phyloP scores from a whole-genome alignment of 1,140 invertebrate genomes.

The Gyrodactylus salaris region DNA sequence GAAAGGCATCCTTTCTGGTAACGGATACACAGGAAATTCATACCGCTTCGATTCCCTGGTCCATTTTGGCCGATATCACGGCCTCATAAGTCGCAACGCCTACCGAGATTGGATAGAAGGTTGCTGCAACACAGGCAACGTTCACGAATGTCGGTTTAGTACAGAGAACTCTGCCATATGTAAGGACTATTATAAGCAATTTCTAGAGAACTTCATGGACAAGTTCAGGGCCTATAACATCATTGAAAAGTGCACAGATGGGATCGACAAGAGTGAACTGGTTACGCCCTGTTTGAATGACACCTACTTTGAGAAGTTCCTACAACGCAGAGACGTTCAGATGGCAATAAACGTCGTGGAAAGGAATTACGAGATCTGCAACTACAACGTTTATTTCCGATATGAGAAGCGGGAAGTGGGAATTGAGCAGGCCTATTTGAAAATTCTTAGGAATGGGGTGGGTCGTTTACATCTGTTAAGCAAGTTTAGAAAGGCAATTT shows the following conservation, averaged over 20 bases:
- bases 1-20: constrained; percentile 24
- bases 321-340: background rate
- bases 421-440: no score
- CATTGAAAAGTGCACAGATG: constrained; percentile 15
- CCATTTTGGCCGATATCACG: constrained; percentile 25
- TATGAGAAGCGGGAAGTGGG: no score
- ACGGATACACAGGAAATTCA: constrained; percentile 19
- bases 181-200: background rate
- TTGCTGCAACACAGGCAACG: background rate
- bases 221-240: constrained; percentile 20
- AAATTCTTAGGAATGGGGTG: no score
- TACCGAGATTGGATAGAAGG: background rate
- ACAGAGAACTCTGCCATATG: background rate
- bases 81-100: constrained; percentile 19
- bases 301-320: background rate
- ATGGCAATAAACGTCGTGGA: background rate
- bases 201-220: constrained; percentile 4
- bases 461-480: no score
- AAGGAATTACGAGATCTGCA: no score
- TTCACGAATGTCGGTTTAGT: background rate
- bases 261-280: background rate
- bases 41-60: constrained; percentile 21
- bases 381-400: no score
- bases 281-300: background rate
- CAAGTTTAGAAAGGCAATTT: no score